Evolutionary conservation across 2,113 vertebrate species (phyloP).

Genomic region (Gallinago media): DNA sequence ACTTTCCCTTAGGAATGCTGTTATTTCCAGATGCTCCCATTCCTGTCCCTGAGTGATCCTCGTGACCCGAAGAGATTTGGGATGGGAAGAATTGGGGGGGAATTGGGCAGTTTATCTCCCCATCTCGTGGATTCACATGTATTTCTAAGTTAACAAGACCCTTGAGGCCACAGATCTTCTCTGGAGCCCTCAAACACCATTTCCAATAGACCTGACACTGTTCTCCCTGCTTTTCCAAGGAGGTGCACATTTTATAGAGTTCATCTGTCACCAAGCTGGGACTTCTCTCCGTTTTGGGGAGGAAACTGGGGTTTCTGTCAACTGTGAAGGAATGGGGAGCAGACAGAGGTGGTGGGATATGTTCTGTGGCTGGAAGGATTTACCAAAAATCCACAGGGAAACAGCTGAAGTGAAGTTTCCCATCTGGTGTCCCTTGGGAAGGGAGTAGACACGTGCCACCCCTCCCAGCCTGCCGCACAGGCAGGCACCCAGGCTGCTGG

Average conservation of each 20-base stretch:
- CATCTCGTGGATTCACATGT: accelerated
- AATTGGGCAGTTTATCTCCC: background rate
- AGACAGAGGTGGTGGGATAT: background rate
- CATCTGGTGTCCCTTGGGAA: background rate
- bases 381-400: background rate
- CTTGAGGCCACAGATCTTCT: background rate
- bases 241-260: background rate
- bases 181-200: background rate
- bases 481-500: background rate
- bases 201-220: background rate
- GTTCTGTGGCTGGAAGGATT: background rate
- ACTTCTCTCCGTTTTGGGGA: background rate
- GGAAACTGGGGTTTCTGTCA: background rate
- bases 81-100: background rate
- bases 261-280: background rate
- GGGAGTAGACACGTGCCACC: accelerated
- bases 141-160: background rate
- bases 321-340: background rate
- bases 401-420: background rate
- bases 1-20: conserved; percentile 1
- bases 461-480: accelerated
- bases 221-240: background rate
- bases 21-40: background rate
- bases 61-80: background rate
- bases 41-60: background rate